Evolutionary conservation across 2,888 invertebrate species (phyloP).

Genomic region (Palloptera scutellata): DNA sequence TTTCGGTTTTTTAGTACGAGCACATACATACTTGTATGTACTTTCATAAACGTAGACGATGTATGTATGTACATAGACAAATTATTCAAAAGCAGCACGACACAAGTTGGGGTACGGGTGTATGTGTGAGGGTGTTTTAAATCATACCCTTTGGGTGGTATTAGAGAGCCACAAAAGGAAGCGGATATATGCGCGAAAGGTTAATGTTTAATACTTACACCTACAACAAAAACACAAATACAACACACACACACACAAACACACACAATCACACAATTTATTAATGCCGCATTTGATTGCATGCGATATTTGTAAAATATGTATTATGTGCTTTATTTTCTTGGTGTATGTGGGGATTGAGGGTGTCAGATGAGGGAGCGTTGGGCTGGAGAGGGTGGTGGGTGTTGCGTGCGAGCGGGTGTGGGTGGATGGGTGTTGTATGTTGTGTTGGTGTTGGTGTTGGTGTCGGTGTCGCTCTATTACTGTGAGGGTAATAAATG

Average conservation of each 20-base stretch:
- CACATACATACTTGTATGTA: constrained; percentile 17
- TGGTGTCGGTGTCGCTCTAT: constrained; percentile 23
- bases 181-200: constrained; percentile 52
- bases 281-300: not conserved
- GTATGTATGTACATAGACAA: constrained; percentile 12
- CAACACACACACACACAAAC: constrained; percentile 18
- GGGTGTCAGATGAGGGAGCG: not conserved
- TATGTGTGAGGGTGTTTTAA: constrained; percentile 29
- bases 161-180: constrained; percentile 43
- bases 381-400: constrained; percentile 18
- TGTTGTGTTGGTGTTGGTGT: constrained; percentile 23
- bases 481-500: constrained; percentile 23
- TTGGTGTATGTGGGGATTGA: not conserved
- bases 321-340: not conserved
- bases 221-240: constrained; percentile 20
- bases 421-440: constrained; percentile 25
- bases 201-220: constrained; percentile 46
- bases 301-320: not conserved
- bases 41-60: not conserved
- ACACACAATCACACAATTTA: constrained; percentile 6
- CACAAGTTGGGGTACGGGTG: constrained; percentile 4
- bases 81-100: constrained; percentile 25
- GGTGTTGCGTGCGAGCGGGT: not conserved
- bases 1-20: constrained; percentile 17
- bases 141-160: constrained; percentile 17